Evolutionary conservation across 2,888 invertebrate species (phyloP), one percentile per base, ranked within the genome.

Genomic region (Mycalesis mineus): DNA sequence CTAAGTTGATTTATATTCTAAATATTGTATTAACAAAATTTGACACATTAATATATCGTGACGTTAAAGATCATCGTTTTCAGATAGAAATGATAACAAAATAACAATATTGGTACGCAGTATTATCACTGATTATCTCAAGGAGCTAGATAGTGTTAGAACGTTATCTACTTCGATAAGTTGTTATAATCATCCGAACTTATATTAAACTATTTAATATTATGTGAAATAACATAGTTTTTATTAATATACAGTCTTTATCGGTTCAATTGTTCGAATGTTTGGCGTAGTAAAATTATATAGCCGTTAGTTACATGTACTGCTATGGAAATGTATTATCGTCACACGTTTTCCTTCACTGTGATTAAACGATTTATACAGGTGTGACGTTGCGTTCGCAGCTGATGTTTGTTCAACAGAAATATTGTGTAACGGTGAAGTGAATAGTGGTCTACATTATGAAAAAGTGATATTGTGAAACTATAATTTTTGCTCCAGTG

Each of bases 301-400:
- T 61, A 68, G 66, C 69, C 69, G 65, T 71, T 55, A 55, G 68
- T 70, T 33, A 47, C 31, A 64, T 67, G 65, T 69, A 66, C 56
- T 65, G 65, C 73, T 77, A 79, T 78, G 79, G 76, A 17, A 31
- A 9, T 71, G 72, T 73, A 70, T 76, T 78, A 80, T 82, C 80
- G 75, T 69, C 68, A 68, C 64, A 69, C 22, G 5, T 22, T 70
- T 75, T 75, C 70, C 73, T 76, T 73, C 74, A 71, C 73, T 77
- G 73, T 73, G 74, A 73, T 75, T 73, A 77, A 77, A 76, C 68
- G 71, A 78, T 84, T 82, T 84, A 76, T 75, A 78, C 84, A 83
- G 78, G 82, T 85, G 84, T 77, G 73, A 70, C 73, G 75, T 70
- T 69, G 69, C 72, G 68, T 65, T 57, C 69, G 68, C 68, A 61